Percentiles rank a stretch among this genome's conserved stretches.
These are phyloP conservation scores for Ricordea florida DNA, from an alignment of 92 coral and sea anemone genomes.

Conservation along the genomic window DNA sequence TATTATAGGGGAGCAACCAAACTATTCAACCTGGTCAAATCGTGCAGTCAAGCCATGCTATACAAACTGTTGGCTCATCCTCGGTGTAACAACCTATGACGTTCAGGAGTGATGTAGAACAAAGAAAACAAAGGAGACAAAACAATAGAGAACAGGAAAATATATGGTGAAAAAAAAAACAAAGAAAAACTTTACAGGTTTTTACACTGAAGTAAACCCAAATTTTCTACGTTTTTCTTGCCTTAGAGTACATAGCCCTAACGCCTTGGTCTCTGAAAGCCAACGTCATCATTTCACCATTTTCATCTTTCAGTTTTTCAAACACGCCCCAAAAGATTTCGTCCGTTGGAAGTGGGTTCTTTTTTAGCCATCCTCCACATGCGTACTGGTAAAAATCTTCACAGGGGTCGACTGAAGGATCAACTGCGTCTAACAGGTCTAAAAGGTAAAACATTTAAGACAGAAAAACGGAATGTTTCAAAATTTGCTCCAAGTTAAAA, in stretches of 20 bases:
- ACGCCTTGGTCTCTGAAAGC: slow-evolving; percentile 50
- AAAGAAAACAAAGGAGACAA: not conserved
- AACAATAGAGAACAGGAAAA: too few relatives aligned
- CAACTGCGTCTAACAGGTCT: slow-evolving; percentile 77
- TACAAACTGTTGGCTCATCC: too few relatives aligned
- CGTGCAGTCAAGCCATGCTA: too few relatives aligned
- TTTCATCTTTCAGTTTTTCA: slow-evolving; percentile 56
- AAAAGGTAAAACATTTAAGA: not conserved
- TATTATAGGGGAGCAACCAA: too few relatives aligned
- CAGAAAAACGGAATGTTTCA: too few relatives aligned
- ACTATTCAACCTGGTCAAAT: too few relatives aligned
- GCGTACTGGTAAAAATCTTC: slow-evolving; percentile 87
- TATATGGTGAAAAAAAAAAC: too few relatives aligned
- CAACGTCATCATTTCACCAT: slow-evolving; percentile 44
- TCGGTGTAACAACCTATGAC: not conserved
- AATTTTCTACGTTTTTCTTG: slow-evolving; percentile 45
- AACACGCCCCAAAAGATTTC: slow-evolving; percentile 64
- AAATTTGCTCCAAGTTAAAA: too few relatives aligned
- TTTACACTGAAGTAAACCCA: too few relatives aligned
- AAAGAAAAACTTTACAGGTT: too few relatives aligned
- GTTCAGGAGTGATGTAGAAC: too few relatives aligned
- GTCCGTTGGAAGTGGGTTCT: slow-evolving; percentile 57
- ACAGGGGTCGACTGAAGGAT: slow-evolving; percentile 80
- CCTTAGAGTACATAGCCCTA: slow-evolving; percentile 65
- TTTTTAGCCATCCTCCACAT: slow-evolving; percentile 88